Evolutionary conservation across 53 echinoderm and acorn worm genomes (phyloP).

Genomic region (Holothuria leucospilota): DNA sequence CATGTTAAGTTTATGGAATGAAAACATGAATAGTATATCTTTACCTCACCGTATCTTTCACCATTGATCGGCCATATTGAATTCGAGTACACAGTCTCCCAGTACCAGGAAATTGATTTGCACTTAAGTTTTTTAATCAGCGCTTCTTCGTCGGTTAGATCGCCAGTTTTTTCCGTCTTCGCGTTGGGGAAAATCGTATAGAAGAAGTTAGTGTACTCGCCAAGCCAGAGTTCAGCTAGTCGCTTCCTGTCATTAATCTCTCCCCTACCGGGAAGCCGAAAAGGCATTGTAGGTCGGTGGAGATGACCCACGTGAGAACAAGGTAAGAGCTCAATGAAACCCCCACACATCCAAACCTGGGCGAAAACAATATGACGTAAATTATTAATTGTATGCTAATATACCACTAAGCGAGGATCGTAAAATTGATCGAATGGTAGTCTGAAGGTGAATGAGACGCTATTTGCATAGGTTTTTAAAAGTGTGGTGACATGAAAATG

Average conservation of each 20-base stretch:
- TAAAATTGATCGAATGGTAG: too few species aligned
- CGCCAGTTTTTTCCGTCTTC: conserved; percentile 48
- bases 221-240: conserved; percentile 63
- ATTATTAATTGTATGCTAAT: too few species aligned
- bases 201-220: conserved; percentile 59
- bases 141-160: conserved; percentile 40
- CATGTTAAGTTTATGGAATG: too few species aligned
- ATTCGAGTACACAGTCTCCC: conserved; percentile 58
- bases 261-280: conserved; percentile 14
- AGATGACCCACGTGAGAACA: conserved; percentile 50
- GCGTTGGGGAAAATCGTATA: conserved; percentile 44
- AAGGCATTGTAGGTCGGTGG: not conserved
- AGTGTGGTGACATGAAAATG: too few species aligned
- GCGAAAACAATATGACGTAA: not conserved
- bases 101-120: conserved; percentile 56
- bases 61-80: conserved; percentile 60
- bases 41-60: conserved; percentile 60
- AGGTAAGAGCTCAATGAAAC: conserved; percentile 16
- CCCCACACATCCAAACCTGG: conserved; percentile 48
- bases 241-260: conserved; percentile 41
- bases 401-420: too few species aligned
- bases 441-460: too few species aligned
- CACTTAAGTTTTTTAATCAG: conserved; percentile 42
- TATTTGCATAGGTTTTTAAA: too few species aligned
- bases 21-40: too few species aligned